Evolutionary conservation across 2,888 invertebrate genomes (phyloP).

Genomic region (Megastigmus dorsalis): DNA sequence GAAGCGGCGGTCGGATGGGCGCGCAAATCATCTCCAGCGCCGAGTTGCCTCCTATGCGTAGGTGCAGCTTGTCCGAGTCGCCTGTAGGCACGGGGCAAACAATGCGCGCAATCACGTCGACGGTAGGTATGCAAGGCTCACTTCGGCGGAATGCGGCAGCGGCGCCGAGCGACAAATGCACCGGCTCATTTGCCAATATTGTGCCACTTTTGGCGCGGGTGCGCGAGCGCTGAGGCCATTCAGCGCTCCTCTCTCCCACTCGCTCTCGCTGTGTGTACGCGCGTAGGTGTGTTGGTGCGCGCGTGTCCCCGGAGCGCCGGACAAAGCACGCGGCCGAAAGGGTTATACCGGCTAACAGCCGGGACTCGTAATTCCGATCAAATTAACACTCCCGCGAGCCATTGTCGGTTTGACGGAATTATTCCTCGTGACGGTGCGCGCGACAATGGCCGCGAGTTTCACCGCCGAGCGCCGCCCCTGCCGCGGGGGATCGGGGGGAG

Average conservation of each 20-base stretch:
- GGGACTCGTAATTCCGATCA: slow-evolving; percentile 32
- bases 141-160: slow-evolving; percentile 69
- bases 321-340: slow-evolving; percentile 20
- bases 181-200: slow-evolving; percentile 73
- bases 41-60: too few relatives aligned
- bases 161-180: slow-evolving; percentile 62
- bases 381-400: slow-evolving; percentile 19
- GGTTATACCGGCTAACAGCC: slow-evolving; percentile 13
- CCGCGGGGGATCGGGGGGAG: too few relatives aligned
- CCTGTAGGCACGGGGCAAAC: slow-evolving; percentile 62
- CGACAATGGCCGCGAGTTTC: slow-evolving; percentile 21
- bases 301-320: too few relatives aligned
- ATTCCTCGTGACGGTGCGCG: slow-evolving; percentile 14
- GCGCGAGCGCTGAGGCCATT: not conserved
- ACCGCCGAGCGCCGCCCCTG: not conserved
- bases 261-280: too few relatives aligned
- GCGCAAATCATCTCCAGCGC: slow-evolving; percentile 9
- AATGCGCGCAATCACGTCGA: slow-evolving; percentile 72
- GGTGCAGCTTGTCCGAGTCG: slow-evolving; percentile 53
- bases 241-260: too few relatives aligned
- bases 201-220: slow-evolving; percentile 69
- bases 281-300: not conserved
- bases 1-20: not conserved
- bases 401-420: slow-evolving; percentile 23
- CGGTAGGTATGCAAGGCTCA: slow-evolving; percentile 61